phyloP scores from a whole-genome alignment of 2,888 invertebrate species.

The Sturmia bella region DNA sequence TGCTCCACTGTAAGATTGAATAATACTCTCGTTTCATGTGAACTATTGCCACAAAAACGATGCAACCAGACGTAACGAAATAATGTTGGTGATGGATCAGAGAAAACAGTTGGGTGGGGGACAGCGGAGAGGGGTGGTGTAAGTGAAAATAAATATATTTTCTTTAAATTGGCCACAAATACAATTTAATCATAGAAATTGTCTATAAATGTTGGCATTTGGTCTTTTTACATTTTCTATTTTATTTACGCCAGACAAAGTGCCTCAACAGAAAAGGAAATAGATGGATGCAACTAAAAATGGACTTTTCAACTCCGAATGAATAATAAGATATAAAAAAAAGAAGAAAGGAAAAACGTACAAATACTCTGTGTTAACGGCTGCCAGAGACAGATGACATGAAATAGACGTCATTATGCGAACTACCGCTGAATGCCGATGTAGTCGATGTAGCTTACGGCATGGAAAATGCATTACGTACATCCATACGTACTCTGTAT shows the following conservation, averaged over 20 bases:
- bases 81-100: slow-evolving; percentile 20
- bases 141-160: slow-evolving; percentile 52
- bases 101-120: slow-evolving; percentile 17
- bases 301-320: slow-evolving; percentile 53
- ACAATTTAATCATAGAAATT: slow-evolving; percentile 46
- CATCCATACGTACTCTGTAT: neutral
- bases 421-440: slow-evolving; percentile 30
- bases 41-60: slow-evolving; percentile 42
- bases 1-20: slow-evolving; percentile 9
- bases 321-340: slow-evolving; percentile 7
- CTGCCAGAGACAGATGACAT: slow-evolving; percentile 42
- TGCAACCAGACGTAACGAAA: slow-evolving; percentile 30
- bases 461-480: neutral
- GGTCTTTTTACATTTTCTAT: slow-evolving; percentile 11
- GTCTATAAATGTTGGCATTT: slow-evolving; percentile 50
- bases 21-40: slow-evolving; percentile 4
- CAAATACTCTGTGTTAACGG: slow-evolving; percentile 9
- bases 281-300: slow-evolving; percentile 53
- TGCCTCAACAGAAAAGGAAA: slow-evolving; percentile 65
- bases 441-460: slow-evolving; percentile 6
- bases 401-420: slow-evolving; percentile 51
- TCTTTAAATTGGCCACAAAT: slow-evolving; percentile 54
- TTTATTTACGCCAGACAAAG: slow-evolving; percentile 50
- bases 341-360: neutral
- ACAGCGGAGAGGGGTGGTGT: no score